Evolutionary conservation across 2,113 vertebrate genomes (phyloP).

Genomic region (Aegithalos caudatus): DNA sequence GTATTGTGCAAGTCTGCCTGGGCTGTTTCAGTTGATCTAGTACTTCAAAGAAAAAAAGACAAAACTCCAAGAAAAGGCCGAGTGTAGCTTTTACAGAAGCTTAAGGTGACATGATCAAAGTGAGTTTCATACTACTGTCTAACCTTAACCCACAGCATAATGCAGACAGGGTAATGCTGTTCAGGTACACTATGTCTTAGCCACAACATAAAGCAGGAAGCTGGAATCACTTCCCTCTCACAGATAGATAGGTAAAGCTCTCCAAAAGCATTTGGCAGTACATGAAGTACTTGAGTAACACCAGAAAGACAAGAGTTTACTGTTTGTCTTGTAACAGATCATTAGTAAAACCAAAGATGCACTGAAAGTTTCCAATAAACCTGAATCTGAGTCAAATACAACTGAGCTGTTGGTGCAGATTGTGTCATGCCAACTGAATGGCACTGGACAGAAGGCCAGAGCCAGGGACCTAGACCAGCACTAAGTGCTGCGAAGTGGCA

Average conservation of each 20-base stretch:
- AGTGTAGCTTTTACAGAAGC: not conserved
- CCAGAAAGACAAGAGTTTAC: not conserved
- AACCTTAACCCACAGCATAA: not conserved
- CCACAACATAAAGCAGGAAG: not conserved
- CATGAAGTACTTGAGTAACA: not conserved
- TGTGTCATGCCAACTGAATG: not conserved
- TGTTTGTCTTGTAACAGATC: not conserved
- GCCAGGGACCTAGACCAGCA: not conserved
- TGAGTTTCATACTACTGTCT: not conserved
- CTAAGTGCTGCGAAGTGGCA: not conserved
- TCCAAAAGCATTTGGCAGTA: not conserved
- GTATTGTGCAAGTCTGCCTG: not conserved
- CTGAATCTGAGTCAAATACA: not conserved
- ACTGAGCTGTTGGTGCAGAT: not conserved
- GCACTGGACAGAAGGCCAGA: not conserved
- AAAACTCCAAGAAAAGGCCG: not conserved
- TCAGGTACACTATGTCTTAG: not conserved
- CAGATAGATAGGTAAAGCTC: not conserved
- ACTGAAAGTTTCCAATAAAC: not conserved
- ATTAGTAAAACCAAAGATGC: not conserved
- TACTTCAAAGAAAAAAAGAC: not conserved
- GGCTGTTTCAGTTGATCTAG: not conserved
- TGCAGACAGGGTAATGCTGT: not conserved
- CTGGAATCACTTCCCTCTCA: conserved; percentile 10
- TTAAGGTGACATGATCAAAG: not conserved